These are phyloP conservation scores for Mimachlamys varia DNA, from an alignment of 2,888 invertebrate genomes.

Conservation along the genomic window DNA sequence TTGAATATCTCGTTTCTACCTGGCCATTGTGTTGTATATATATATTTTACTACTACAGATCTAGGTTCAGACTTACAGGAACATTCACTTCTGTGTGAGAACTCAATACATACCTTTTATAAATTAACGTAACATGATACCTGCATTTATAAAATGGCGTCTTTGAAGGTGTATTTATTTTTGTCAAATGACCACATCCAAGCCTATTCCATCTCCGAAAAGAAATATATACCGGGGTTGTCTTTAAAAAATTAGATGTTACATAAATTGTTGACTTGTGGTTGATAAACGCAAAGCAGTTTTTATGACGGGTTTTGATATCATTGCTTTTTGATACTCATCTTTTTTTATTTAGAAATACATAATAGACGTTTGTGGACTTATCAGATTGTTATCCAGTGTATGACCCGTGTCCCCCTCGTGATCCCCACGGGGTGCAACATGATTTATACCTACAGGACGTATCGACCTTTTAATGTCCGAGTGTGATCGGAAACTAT, in stretches of 20 bases:
- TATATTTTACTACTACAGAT: not conserved
- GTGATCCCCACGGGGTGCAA: not conserved
- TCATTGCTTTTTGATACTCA: too few species aligned
- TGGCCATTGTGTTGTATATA: not conserved
- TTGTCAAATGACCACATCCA: not conserved
- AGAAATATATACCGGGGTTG: not conserved
- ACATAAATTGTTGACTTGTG: too few species aligned
- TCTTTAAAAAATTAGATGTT: not conserved
- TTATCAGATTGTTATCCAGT: too few species aligned
- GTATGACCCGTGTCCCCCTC: not conserved
- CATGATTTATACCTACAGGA: not conserved
- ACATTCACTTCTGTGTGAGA: not conserved
- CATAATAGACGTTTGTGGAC: too few species aligned
- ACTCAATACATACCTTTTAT: not conserved
- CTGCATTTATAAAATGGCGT: not conserved
- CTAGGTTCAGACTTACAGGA: not conserved
- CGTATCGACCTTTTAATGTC: not conserved
- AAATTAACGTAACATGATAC: not conserved
- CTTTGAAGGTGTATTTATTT: conserved; percentile 7
- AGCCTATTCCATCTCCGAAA: not conserved
- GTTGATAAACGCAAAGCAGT: too few species aligned
- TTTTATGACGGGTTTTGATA: too few species aligned
- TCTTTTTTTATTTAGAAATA: too few species aligned
- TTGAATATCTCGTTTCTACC: not conserved
- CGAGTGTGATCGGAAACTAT: not conserved